Evolutionary conservation across 2,888 invertebrate species (phyloP), one percentile per base, ranked within the genome.

Genomic region (Eulithis prunata): DNA sequence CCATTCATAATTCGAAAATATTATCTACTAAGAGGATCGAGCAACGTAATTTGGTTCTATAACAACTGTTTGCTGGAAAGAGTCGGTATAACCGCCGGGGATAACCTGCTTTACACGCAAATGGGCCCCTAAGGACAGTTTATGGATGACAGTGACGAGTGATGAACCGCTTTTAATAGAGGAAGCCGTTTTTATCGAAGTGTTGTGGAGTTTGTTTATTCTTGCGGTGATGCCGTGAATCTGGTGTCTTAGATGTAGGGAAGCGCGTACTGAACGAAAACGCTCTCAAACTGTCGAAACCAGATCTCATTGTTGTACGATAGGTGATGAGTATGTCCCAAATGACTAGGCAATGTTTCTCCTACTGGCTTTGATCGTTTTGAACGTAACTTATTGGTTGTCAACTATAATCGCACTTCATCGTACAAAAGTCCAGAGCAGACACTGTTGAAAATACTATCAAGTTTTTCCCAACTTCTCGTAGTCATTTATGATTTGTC

Each of bases 141-240:
- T 73, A 71, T 66, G 68, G 68, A 65, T 67, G 54, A 57, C 59
- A 52, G 67, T 68, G 70, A 58, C 66, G 69, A 69, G 70, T 65
- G 71, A 68, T 67, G 68, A 46, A 47, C 10, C 54, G 47, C 64
- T 66, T 65, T 66, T 66, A 66, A 64, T 68, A 56, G 47, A 66
- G 69, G 71, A 71, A 66, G 68, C 65, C 11, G 45, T 64, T 68
- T 21, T 66, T 69, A 71, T 69, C 64, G 61, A 64, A 57, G 57
- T 67, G 61, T 59, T 66, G 54, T 60, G 49, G 57, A 62, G 60
- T 54, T 60, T 63, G 60, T 68, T 63, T 67, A 53, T 47, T 46
- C 51, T 53, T 54, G 60, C 12, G 46, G 64, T 45, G 32, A 43
- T 32, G 47, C 47, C 36, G 47, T 59, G 59, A 59, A 38, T 56